A percentile compares a stretch with the other conserved stretches of the same genome.
phyloP scores from a whole-genome alignment of 1,140 invertebrate species.

The Goniozus legneri region DNA sequence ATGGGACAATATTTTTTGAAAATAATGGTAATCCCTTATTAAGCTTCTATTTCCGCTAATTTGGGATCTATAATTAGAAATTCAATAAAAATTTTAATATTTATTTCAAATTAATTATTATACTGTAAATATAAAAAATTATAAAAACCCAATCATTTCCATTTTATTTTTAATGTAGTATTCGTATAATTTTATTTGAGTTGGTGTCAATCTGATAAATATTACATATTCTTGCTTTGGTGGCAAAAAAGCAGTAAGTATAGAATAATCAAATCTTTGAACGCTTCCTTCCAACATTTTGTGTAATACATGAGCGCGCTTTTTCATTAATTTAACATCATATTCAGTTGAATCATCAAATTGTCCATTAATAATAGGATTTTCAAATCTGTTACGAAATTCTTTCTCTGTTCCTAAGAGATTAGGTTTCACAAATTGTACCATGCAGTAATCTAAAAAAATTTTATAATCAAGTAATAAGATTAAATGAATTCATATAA shows the following conservation, averaged over 20 bases:
- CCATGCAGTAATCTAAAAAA: slow-evolving; percentile 87
- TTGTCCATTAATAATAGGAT: slow-evolving; percentile 94
- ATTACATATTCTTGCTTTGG: slow-evolving; percentile 95
- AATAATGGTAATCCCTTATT: slow-evolving; percentile 65
- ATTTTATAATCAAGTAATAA: slow-evolving; percentile 8
- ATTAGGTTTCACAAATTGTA: slow-evolving; percentile 93
- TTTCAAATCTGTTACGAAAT: slow-evolving; percentile 87
- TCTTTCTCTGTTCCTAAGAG: slow-evolving; percentile 87
- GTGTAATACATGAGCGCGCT: slow-evolving; percentile 88
- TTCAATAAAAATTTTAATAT: too few relatives aligned
- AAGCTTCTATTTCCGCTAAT: too few relatives aligned
- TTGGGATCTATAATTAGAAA: too few relatives aligned
- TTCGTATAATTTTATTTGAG: slow-evolving; percentile 85
- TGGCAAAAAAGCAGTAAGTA: slow-evolving; percentile 86
- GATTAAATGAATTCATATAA: too few relatives aligned
- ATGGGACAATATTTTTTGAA: slow-evolving; percentile 93
- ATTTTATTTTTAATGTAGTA: slow-evolving; percentile 54
- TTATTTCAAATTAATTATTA: too few relatives aligned
- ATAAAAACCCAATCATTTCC: background rate
- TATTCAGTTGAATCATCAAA: slow-evolving; percentile 85
- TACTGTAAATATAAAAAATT: background rate
- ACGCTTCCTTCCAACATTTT: slow-evolving; percentile 89
- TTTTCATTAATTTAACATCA: slow-evolving; percentile 93
- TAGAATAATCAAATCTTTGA: slow-evolving; percentile 87
- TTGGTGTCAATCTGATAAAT: slow-evolving; percentile 75